Base-by-base conservation (phyloP, 2,113 vertebrate genomes). In the Rhinogobius similis region DNA sequence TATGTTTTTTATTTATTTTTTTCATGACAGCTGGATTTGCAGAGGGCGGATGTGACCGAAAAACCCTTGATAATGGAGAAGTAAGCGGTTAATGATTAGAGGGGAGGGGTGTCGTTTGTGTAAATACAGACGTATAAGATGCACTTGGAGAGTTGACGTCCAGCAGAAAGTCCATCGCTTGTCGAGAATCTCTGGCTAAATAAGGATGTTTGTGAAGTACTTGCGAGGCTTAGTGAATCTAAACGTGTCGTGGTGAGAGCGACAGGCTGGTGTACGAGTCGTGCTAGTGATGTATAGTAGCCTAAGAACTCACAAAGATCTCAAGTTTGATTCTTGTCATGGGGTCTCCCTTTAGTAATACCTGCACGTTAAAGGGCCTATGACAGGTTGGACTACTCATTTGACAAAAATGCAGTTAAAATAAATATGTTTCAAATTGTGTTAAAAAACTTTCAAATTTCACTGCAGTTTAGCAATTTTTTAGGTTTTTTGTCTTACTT, bases 21-120 rank as follows among this genome's bases (percentile, higher is more conserved):
- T 41, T 41, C 11, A 81, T 72, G 75, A 88, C 75, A 83, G 70
- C 80, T 83, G 84, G 27, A 84, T 83, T 85, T 88, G 71, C 77
- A 83, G 67, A 79, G 66, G 76, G 86, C 67, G 77, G 76, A 73
- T 73, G 67, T 81, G 77, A 84, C 75, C 73, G 67, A 79, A 26
- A 59, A 70, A 65, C 75, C 69, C 77, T 24, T 16, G 73, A 76
- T 81, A 77, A 69, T 75, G 72, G 23, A 3, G 67, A 76, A 79
- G 66, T 68, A 76, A 72, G 75, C 75, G 75, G 39, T 91, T 89
- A 88, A 75, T n/a, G n/a, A n/a, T 82, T 82, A 82, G 80, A 79
- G 66, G 72, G 14, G 12, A 65, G 36, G 39, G 21, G 36, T 10
- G 39, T 23, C 67, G 43, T 79, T 71, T 77, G 73, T 75, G 75